phyloP scores from a whole-genome alignment of 2,888 invertebrate genomes.

The Cheilosia urbana region DNA sequence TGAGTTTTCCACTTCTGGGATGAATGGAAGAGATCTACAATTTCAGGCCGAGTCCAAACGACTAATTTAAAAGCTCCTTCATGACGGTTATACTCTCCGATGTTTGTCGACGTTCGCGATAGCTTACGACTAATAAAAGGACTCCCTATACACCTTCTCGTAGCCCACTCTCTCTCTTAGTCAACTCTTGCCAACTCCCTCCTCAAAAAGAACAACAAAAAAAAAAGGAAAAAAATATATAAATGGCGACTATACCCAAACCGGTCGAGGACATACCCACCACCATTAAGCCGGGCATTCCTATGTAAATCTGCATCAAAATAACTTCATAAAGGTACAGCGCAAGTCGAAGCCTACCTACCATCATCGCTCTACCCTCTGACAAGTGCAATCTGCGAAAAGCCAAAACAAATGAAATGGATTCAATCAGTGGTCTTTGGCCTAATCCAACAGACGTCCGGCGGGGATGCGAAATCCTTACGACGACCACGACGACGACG shows the following conservation, averaged over 20 bases:
- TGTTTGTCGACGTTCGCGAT: too few species aligned
- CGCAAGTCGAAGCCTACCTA: constrained; percentile 36
- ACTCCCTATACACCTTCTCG: too few species aligned
- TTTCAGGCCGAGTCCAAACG: too few species aligned
- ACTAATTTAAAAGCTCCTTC: too few species aligned
- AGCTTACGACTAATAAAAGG: too few species aligned
- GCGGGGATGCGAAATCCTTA: constrained; percentile 11
- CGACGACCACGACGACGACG: background rate
- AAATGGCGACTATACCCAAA: constrained; percentile 46
- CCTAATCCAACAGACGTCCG: constrained; percentile 51
- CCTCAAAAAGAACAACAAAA: background rate
- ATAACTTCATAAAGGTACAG: constrained; percentile 58
- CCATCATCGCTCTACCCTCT: constrained; percentile 45
- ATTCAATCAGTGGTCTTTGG: constrained; percentile 56
- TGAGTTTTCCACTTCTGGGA: too few species aligned
- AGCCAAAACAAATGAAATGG: constrained; percentile 65
- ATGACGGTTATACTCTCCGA: too few species aligned
- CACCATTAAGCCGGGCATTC: constrained; percentile 57
- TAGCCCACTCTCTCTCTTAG: too few species aligned
- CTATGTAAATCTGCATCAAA: constrained; percentile 69
- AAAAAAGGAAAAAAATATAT: background rate
- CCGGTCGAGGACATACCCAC: constrained; percentile 36
- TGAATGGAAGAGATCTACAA: too few species aligned
- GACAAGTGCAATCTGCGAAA: constrained; percentile 56
- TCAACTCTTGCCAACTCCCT: background rate